Conservation (phyloP, 2,888 invertebrate genomes). For the Melitaea athalia region DNA sequence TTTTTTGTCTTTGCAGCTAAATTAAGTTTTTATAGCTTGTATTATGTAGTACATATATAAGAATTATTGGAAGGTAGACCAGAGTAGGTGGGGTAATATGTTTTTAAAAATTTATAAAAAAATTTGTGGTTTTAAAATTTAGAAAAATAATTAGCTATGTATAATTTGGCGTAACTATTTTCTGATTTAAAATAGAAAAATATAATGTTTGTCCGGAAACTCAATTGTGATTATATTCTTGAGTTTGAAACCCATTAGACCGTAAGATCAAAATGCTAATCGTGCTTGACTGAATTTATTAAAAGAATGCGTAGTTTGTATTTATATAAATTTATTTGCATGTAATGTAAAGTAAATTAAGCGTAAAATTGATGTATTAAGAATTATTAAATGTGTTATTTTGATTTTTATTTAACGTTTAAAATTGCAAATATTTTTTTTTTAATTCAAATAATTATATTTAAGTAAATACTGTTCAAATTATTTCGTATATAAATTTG, state of each 20-base stretch:
- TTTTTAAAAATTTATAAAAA: no score
- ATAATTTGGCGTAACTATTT: neutral
- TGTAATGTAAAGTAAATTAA: neutral
- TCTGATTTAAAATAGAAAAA: neutral
- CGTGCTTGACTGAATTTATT: conserved; percentile 26
- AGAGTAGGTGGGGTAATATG: no score
- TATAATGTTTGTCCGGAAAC: neutral
- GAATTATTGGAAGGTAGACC: no score
- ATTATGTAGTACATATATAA: no score
- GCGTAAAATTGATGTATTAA: neutral
- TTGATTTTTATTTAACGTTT: no score
- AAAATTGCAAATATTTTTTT: no score
- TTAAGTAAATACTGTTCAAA: neutral
- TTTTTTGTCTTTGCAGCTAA: neutral
- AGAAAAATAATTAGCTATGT: neutral
- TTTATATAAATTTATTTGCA: neutral
- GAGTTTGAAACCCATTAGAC: conserved; percentile 25
- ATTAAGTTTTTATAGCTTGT: no score
- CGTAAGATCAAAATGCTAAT: conserved; percentile 32
- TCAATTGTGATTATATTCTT: conserved; percentile 8
- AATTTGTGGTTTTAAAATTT: neutral
- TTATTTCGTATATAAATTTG: no score
- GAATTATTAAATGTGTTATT: neutral
- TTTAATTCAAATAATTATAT: no score
- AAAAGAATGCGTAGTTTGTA: conserved; percentile 14